Evolutionary conservation across 1,140 invertebrate genomes (phyloP), one percentile per base, ranked within the genome.

Genomic region (Panonychus citri): DNA sequence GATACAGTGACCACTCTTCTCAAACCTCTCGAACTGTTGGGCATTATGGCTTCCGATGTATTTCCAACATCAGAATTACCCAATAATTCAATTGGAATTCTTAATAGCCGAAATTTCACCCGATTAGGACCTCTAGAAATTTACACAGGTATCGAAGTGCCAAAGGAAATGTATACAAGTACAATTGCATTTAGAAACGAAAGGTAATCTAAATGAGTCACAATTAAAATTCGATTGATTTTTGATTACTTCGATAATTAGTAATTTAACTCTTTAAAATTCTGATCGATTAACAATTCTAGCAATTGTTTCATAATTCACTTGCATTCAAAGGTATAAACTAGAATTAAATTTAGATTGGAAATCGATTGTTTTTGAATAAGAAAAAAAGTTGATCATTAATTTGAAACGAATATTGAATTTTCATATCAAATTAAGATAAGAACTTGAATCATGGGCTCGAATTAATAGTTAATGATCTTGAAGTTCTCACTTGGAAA

Each of bases 81-180:
- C n/a, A 58, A 61, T 21, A 61, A 61, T 26, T 39, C 60, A 3
- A 56, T 61, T 30, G 60, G 60, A 1, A 30, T 61, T 12, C 10
- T 61, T 3, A 53, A 59, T 52, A 58, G 57, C 10, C 30, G 46
- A 26, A 61, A 61, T 42, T 27, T 49, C 3, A 61, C 60, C 4
- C 40, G 21, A 17, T 48, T 61, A n/a, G 59, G 59, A 7, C 57
- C 57, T 13, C 56, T 28, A 51, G 58, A 61, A 49, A 30, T 61
- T 24, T 61, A 59, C 26, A 61, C 60, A 13, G 60, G 60, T 10
- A 7, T 61, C 59, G 54, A 57, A 48, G 7, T 42, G 37, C 28
- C 19, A 40, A 51, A 55, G 17, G 34, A 2, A 65, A 67, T 26
- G 40, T 68, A 48, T 68, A 67, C 64, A 57, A 65, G 61, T 62